Percentiles rank a stretch among this genome's conserved stretches.
Evolutionary conservation across 1,140 invertebrate species (phyloP).

Genomic region (Trypoxylus dichotomus): DNA sequence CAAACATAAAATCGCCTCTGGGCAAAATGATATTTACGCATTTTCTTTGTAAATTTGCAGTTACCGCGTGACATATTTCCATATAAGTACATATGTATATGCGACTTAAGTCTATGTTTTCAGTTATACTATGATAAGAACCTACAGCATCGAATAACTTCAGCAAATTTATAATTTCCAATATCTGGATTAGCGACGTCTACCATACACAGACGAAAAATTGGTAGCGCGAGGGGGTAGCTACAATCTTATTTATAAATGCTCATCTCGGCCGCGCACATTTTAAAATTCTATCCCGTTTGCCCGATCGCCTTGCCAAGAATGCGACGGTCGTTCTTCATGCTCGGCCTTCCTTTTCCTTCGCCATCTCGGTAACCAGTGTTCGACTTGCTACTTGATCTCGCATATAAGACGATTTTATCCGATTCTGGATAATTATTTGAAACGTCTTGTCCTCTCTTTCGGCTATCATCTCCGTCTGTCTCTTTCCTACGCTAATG

Average conservation of each 20-base stretch:
- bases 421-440: conserved; percentile 26
- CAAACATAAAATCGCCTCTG: too few relatives aligned
- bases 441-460: conserved; percentile 8
- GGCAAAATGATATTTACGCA: too few relatives aligned
- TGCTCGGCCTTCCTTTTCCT: background rate
- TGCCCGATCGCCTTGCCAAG: background rate
- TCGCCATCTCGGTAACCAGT: conserved; percentile 17
- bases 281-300: background rate
- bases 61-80: too few relatives aligned
- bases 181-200: too few relatives aligned
- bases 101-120: too few relatives aligned
- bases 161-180: too few relatives aligned
- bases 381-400: conserved; percentile 28
- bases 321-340: background rate
- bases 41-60: too few relatives aligned
- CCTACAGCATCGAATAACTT: too few relatives aligned
- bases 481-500: background rate
- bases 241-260: background rate
- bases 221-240: too few relatives aligned
- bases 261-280: background rate
- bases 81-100: too few relatives aligned
- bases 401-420: conserved; percentile 22
- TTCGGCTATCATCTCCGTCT: background rate
- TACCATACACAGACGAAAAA: too few relatives aligned
- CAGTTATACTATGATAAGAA: too few relatives aligned